A percentile compares a stretch with the other conserved stretches of the same genome.
These are phyloP conservation scores for Octonoba sinensis DNA, from an alignment of 2,888 invertebrate species.

Conservation along the genomic window DNA sequence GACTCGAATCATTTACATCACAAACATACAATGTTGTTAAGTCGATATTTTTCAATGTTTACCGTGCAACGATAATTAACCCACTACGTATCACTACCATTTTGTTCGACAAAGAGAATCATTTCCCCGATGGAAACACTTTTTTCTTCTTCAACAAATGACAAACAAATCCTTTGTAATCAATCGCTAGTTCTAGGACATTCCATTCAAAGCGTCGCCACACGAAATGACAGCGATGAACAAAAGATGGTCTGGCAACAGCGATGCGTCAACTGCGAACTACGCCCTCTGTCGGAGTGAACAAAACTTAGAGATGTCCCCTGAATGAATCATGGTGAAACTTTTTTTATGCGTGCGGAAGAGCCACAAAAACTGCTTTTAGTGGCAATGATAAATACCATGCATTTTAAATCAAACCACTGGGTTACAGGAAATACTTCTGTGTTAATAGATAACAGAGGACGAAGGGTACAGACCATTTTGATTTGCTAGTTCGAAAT, in stretches of 20 bases:
- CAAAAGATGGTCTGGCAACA: conserved; percentile 52
- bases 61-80: no score
- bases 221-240: conserved; percentile 42
- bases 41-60: no score
- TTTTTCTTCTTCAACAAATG: conserved; percentile 32
- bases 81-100: conserved; percentile 3
- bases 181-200: conserved; percentile 56
- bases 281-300: conserved; percentile 52
- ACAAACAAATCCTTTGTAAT: conserved; percentile 54
- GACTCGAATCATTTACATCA: no score
- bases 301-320: conserved; percentile 40
- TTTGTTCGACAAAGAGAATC: conserved; percentile 28
- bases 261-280: conserved; percentile 27
- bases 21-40: no score
- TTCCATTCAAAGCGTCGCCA: conserved; percentile 26
- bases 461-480: conserved; percentile 4
- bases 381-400: conserved; percentile 39
- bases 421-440: conserved; percentile 54
- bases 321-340: conserved; percentile 44
- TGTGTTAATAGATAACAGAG: conserved; percentile 59
- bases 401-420: conserved; percentile 42
- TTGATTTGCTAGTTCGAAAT: no score
- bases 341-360: conserved; percentile 30
- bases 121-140: conserved; percentile 47
- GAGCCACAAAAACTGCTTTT: conserved; percentile 6